phyloP scores from a whole-genome alignment of 2,113 vertebrate species.

The Campylorhamphus procurvoides region DNA sequence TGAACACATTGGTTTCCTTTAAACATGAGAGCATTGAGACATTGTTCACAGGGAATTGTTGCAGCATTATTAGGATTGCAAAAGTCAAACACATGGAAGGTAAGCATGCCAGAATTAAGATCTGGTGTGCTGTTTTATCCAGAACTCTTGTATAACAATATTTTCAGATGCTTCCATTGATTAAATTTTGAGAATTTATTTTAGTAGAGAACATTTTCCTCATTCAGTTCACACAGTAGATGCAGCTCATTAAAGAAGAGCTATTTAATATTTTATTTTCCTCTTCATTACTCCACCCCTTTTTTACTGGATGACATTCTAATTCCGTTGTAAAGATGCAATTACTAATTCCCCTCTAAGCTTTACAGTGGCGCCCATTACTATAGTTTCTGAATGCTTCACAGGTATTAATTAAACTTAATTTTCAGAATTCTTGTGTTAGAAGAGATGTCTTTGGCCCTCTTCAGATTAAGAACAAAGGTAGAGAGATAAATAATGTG shows the following conservation, averaged over 20 bases:
- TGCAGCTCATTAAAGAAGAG: slow-evolving; percentile 41
- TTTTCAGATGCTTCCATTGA: slow-evolving; percentile 26
- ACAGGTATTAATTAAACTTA: slow-evolving; percentile 3
- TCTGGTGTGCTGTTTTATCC: not conserved
- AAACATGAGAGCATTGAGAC: not conserved
- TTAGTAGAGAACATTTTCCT: slow-evolving; percentile 30
- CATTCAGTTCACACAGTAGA: slow-evolving; percentile 26
- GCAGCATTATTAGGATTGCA: not conserved
- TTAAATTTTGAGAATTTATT: not conserved
- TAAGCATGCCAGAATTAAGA: slow-evolving; percentile 4
- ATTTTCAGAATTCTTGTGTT: slow-evolving; percentile 6
- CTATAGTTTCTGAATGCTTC: slow-evolving; percentile 7
- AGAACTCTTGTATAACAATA: not conserved
- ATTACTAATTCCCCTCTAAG: slow-evolving; percentile 16
- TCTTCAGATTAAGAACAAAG: slow-evolving; percentile 28
- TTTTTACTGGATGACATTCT: slow-evolving; percentile 42
- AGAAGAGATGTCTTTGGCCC: not conserved
- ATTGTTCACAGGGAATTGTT: not conserved
- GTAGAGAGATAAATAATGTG: not conserved
- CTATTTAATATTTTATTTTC: slow-evolving; percentile 31
- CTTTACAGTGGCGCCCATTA: not conserved
- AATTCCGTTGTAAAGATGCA: slow-evolving; percentile 26
- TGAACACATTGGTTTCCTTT: not conserved
- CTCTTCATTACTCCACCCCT: slow-evolving; percentile 3
- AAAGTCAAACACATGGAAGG: not conserved